Evolutionary conservation across 1,140 invertebrate species (phyloP), one percentile per base, ranked within the genome.

Genomic region (Tetramorium parvispinum): DNA sequence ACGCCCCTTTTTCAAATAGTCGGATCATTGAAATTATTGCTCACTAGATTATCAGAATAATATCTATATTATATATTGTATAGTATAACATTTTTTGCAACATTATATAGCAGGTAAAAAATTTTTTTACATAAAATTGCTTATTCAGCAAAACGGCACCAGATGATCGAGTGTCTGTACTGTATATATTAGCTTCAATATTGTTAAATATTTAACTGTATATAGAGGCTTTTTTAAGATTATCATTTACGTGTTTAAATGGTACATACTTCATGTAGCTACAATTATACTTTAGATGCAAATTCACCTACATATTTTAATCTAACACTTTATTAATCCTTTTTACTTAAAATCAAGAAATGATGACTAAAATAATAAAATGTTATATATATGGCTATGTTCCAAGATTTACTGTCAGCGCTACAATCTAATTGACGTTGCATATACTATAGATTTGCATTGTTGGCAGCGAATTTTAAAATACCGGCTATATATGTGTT

Each of bases 41-140:
- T 27, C 27, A n/a, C 2, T 5, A 43, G 2, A 61, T 73, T 49
- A 73, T 11, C 32, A 11, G 11, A 57, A 13, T 82, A 82, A 4
- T 24, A 27, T 68, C 55, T 32, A n/a, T n/a, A 16, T 16, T 13
- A 40, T 46, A 32, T 49, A 11, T 24, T 10, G 49, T 21, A 24
- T 43, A 57, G 11, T 82, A 57, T 8, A 40, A 79, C 53, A 79
- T 55, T 55, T 27, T 65, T 55, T 68, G 7, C 21, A 27, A 24
- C 40, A 49, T 11, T 55, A 40, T n/a, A 4, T 11, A 37, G 8
- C 18, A 73, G 53, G 24, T 83, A 83, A 73, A n/a, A 16, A 46
- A 46, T 16, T 21, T 73, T 82, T 32, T 37, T 8, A 68, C 13
- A 37, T n/a, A 46, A 46, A 32, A 32, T 59, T 49, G 66, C 37